Base-by-base conservation (phyloP, 2,888 invertebrate genomes). In the Diaprepes abbreviatus region DNA sequence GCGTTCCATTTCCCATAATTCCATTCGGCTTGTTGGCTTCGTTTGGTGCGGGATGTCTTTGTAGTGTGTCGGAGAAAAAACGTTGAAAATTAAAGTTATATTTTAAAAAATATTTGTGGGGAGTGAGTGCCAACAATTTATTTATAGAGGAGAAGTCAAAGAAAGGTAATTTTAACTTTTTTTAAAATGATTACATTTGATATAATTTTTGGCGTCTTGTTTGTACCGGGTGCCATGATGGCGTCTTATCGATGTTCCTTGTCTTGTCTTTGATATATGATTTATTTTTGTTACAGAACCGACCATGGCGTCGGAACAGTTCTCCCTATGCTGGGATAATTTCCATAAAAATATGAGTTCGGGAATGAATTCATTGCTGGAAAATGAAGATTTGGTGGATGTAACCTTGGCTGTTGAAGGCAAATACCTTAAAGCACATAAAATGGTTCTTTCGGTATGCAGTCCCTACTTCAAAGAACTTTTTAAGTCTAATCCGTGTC, bases 311-410 rank as follows among this genome's bases (percentile, higher is more conserved):
- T 88, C 88, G 82, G 89, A 89, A 84, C 89, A 89, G 83, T 90
- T 89, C 82, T 91, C 91, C 82, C 86, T 91, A 83, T 89, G 89
- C 82, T 91, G 91, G 91, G 91, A 91, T 82, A 90, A 91, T 85
- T 91, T 91, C 86, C 90, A 90, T 84, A 89, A 89, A 73, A 91
- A 90, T 81, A 86, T 91, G 78, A 88, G 89, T 76, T 87, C 88
- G 80, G 90, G 90, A 68, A 90, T 91, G 75, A 90, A 90, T 78
- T 80, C 83, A 5, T 72, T 85, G 67, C 70, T 84, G 31, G 82
- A 83, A 74, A 81, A 77, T 66, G 84, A 84, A 75, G 84, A 84
- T 74, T 76, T 85, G 62, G 85, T 85, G n/a, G 85, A 85, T 76
- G 84, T 84, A n/a, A 85, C 85, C 5, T 75, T 85, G 43, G 84